Evolutionary conservation across 2,797 vertebrate genomes (phyloP).

Genomic region (Pipistrellus nathusii): DNA sequence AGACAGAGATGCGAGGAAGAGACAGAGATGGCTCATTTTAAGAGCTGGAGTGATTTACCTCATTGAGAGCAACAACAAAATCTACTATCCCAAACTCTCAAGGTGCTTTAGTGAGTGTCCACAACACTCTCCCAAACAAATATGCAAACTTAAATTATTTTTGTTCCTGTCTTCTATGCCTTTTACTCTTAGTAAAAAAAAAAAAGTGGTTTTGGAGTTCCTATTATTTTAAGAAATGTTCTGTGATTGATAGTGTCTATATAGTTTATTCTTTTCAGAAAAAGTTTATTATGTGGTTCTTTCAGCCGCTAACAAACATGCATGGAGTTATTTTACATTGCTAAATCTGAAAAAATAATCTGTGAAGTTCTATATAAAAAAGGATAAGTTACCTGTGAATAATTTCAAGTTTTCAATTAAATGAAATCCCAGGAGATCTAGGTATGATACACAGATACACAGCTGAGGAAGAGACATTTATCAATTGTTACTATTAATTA

Average conservation of each 20-base stretch:
- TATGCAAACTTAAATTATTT: neutral
- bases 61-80: neutral
- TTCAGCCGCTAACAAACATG: neutral
- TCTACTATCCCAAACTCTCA: neutral
- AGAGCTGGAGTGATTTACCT: neutral
- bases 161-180: neutral
- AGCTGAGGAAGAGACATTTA: neutral
- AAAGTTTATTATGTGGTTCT: neutral
- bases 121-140: neutral
- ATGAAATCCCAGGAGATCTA: neutral
- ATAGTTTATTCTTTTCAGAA: neutral
- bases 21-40: neutral
- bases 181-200: constrained; percentile 3
- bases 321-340: neutral
- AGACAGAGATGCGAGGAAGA: neutral
- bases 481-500: neutral
- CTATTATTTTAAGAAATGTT: neutral
- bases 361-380: neutral
- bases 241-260: neutral
- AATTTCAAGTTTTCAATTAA: neutral
- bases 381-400: neutral
- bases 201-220: neutral
- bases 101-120: neutral
- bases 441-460: neutral
- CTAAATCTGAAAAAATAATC: neutral